A percentile compares a stretch with the other conserved stretches of the same genome.
phyloP scores from a whole-genome alignment of 1,140 invertebrate genomes.

The Tribolium madens region DNA sequence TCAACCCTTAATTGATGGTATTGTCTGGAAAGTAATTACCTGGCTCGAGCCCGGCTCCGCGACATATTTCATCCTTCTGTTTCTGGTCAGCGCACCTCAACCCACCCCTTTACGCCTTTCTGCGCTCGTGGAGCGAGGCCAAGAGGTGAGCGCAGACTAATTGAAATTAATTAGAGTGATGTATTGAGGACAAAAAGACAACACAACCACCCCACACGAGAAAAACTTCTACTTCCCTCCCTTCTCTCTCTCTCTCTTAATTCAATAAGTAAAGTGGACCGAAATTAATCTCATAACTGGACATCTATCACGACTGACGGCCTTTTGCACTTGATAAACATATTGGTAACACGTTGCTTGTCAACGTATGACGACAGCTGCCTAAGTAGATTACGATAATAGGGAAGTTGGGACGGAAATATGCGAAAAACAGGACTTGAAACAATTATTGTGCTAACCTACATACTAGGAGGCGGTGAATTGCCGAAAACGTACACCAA shows the following conservation, averaged over 20 bases:
- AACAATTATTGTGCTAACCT: not conserved
- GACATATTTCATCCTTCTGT: constrained; percentile 64
- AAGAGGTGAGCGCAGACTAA: not conserved
- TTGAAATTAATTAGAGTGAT: constrained; percentile 37
- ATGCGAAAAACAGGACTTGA: not conserved
- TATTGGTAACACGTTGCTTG: constrained; percentile 55
- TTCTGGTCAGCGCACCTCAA: constrained; percentile 60
- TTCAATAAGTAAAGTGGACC: constrained; percentile 56
- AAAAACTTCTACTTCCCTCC: constrained; percentile 26
- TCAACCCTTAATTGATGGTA: constrained; percentile 64
- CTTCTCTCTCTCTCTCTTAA: constrained; percentile 47
- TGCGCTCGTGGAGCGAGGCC: constrained; percentile 19
- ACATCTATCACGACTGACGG: constrained; percentile 52
- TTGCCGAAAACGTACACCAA: too few species aligned
- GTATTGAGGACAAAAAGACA: not conserved
- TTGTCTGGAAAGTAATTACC: constrained; percentile 66
- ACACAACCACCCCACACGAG: not conserved
- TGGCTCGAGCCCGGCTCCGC: constrained; percentile 57
- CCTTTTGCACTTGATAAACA: constrained; percentile 52
- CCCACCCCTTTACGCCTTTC: constrained; percentile 54
- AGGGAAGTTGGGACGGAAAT: constrained; percentile 43
- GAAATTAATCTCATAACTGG: constrained; percentile 54
- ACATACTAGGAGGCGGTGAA: too few species aligned
- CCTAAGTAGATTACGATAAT: constrained; percentile 53
- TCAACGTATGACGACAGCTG: constrained; percentile 46